Base-by-base conservation (phyloP, 2,888 invertebrate genomes). In the Leptopilina drosophilae region DNA sequence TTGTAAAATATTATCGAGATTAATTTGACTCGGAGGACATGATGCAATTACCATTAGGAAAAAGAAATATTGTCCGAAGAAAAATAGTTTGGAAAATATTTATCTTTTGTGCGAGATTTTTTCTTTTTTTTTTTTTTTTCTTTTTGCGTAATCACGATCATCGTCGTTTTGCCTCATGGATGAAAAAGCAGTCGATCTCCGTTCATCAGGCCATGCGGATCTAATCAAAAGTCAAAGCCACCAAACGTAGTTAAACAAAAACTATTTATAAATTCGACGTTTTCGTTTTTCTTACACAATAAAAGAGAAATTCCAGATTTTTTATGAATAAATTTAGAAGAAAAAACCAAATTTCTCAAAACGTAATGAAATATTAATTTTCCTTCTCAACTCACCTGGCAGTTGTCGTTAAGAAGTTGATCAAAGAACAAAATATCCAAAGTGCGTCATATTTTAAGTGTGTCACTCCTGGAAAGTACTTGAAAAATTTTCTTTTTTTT, bases 231-330 rank as follows among this genome's bases (percentile, higher is more conserved):
- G 56, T 56, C 76, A 56, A 67, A 42, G 53, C 15, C 15, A 33
- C 9, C 77, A 15, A 77, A 20, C 65, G 20, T 20, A 65, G 69
- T 80, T 80, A 78, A 78, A 80, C 78, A 80, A 76, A 78, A 65
- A 53, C 80, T 80, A 80, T 80, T 80, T 80, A 62, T 80, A 80
- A 78, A 59, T 78, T 49, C 64, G 14, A 42, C 40, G 78, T 40
- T 69, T 76, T 20, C 56, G 64, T 78, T 73, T 73, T 73, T 14
- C 8, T 42, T 15, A 9, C 12, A 11, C 12, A 11, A 42, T 15
- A 42, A 66, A 26, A 14, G 26, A 15, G n/a, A 62, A 62, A 62
- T 62, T 62, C 20, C 20, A 9, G 20, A 11, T 49, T 42, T 42
- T 42, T 42, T 49, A 26, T 69, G 69, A 69, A 53, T 69, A 69